Percentiles rank a stretch among this genome's conserved stretches.
phyloP scores from a whole-genome alignment of 1,140 invertebrate genomes.

The Hyles euphorbiae region DNA sequence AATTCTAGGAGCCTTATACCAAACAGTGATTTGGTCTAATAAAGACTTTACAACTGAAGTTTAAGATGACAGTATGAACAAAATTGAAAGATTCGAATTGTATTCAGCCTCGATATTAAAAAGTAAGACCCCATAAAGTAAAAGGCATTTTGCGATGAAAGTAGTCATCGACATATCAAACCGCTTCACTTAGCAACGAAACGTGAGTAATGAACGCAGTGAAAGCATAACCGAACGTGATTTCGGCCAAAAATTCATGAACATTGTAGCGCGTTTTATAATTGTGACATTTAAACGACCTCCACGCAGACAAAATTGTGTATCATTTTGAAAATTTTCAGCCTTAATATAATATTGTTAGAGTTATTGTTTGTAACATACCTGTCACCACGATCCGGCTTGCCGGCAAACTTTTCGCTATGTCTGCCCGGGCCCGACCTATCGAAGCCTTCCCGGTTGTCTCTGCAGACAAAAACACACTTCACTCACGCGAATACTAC shows the following conservation, averaged over 20 bases:
- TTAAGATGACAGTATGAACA: too few relatives aligned
- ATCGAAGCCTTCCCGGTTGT: slow-evolving; percentile 55
- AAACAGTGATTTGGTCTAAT: too few relatives aligned
- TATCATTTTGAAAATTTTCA: neutral
- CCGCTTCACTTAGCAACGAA: neutral
- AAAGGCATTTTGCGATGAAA: too few relatives aligned
- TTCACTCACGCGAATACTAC: slow-evolving; percentile 15
- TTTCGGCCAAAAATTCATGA: neutral
- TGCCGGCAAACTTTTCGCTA: slow-evolving; percentile 56
- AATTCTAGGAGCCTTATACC: too few relatives aligned
- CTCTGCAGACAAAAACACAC: slow-evolving; percentile 32
- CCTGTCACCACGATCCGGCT: slow-evolving; percentile 53
- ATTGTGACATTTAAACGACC: neutral
- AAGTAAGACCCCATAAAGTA: too few relatives aligned
- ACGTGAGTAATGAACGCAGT: neutral
- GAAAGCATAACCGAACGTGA: slow-evolving; percentile 4
- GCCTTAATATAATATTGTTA: neutral
- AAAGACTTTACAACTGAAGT: too few relatives aligned
- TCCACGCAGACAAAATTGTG: too few relatives aligned
- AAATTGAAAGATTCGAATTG: too few relatives aligned
- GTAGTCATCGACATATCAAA: too few relatives aligned
- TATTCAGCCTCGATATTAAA: too few relatives aligned
- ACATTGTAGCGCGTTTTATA: neutral
- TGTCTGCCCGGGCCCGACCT: slow-evolving; percentile 51
- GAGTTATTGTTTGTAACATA: slow-evolving; percentile 16